Evolutionary conservation across 2,888 invertebrate genomes (phyloP).

Genomic region (Aspidiotus destructor): DNA sequence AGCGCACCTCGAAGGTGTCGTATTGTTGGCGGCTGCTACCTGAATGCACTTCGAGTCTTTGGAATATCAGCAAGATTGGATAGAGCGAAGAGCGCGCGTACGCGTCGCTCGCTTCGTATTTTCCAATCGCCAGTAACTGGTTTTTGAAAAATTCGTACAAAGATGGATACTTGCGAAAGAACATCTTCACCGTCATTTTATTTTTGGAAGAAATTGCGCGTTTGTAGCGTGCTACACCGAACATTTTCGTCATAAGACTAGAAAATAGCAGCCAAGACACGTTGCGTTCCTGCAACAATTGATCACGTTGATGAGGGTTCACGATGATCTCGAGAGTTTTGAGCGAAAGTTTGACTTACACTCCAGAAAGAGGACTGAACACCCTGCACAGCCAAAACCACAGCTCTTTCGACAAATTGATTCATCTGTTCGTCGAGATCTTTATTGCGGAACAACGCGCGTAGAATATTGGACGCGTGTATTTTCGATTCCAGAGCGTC

Average conservation of each 20-base stretch:
- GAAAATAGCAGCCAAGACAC: conserved; percentile 75
- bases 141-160: conserved; percentile 49
- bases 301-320: not conserved
- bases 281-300: conserved; percentile 60
- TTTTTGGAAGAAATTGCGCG: conserved; percentile 54
- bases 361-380: conserved; percentile 68
- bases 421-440: conserved; percentile 62
- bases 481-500: conserved; percentile 47
- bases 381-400: conserved; percentile 62
- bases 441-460: conserved; percentile 68
- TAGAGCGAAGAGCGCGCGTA: conserved; percentile 54
- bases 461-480: conserved; percentile 78
- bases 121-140: conserved; percentile 3
- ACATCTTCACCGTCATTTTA: conserved; percentile 65
- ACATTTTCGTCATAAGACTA: conserved; percentile 70
- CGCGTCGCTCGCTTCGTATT: not conserved
- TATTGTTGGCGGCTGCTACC: conserved; percentile 13
- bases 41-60: conserved; percentile 43
- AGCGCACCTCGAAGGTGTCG: conserved; percentile 10
- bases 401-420: conserved; percentile 51
- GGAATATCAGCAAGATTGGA: conserved; percentile 66
- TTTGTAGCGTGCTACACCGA: conserved; percentile 65
- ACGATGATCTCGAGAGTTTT: not conserved
- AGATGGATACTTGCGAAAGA: conserved; percentile 64
- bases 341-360: conserved; percentile 46